Evolutionary conservation across 92 coral and sea anemone species (phyloP).

Genomic region (Porites divaricata): DNA sequence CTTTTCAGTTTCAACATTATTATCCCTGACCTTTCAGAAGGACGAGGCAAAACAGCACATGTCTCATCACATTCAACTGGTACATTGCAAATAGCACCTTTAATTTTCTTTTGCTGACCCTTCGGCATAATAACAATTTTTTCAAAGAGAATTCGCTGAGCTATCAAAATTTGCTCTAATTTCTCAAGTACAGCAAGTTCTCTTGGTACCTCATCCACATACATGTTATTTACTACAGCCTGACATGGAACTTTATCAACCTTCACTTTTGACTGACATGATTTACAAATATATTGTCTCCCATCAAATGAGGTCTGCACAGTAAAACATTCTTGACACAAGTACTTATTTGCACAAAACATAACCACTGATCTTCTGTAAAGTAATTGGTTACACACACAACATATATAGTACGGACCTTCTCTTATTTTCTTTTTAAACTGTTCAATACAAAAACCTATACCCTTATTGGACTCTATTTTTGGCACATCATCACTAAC

Average conservation of each 20-base stretch:
- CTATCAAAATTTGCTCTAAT: slow-evolving; percentile 68
- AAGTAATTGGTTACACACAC: slow-evolving; percentile 50
- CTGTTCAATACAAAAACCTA: too few species aligned
- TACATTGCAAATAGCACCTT: slow-evolving; percentile 78
- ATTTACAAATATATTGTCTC: slow-evolving; percentile 50
- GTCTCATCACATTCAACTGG: slow-evolving; percentile 77
- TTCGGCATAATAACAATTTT: slow-evolving; percentile 69
- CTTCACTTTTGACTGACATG: slow-evolving; percentile 55
- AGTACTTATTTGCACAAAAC: slow-evolving; percentile 12
- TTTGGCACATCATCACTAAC: too few species aligned
- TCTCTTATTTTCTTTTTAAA: too few species aligned
- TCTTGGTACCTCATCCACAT: slow-evolving; percentile 59
- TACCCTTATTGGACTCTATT: too few species aligned
- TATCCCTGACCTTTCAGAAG: slow-evolving; percentile 76
- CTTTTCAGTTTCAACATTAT: slow-evolving; percentile 50
- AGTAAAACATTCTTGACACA: slow-evolving; percentile 29
- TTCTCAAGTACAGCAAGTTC: slow-evolving; percentile 65
- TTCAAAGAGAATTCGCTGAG: slow-evolving; percentile 66
- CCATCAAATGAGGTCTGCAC: slow-evolving; percentile 50
- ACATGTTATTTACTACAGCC: slow-evolving; percentile 61
- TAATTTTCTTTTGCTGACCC: slow-evolving; percentile 71
- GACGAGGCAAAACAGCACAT: slow-evolving; percentile 50
- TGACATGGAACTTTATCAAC: slow-evolving; percentile 68
- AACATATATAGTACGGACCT: slow-evolving; percentile 20
- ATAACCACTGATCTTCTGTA: slow-evolving; percentile 40